A percentile compares a stretch with the other conserved stretches of the same genome.
phyloP scores from a whole-genome alignment of 64 coral and sea anemone species.

The Pachyseris speciosa region DNA sequence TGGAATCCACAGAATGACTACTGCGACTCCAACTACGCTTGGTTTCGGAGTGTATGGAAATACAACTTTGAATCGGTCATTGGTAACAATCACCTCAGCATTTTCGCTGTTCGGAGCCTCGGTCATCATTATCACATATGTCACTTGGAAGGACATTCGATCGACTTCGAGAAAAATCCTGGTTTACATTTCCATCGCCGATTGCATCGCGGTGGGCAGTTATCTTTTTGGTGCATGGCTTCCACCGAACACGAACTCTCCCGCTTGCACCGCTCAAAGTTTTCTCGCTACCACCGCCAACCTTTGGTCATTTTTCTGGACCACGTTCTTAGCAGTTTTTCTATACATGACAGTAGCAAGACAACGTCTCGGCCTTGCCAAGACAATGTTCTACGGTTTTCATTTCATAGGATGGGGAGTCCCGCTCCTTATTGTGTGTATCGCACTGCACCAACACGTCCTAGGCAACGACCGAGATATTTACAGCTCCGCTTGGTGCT shows the following conservation, averaged over 20 bases:
- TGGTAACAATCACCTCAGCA: slow-evolving; percentile 26
- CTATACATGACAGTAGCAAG: slow-evolving; percentile 62
- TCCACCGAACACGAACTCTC: neutral
- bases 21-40: neutral
- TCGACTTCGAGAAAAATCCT: slow-evolving; percentile 72
- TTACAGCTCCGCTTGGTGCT: slow-evolving; percentile 81
- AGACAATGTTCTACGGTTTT: slow-evolving; percentile 61
- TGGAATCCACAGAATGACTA: neutral
- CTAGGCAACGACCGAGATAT: slow-evolving; percentile 64
- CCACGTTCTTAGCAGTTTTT: slow-evolving; percentile 76
- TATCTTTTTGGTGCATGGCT: slow-evolving; percentile 47
- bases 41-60: neutral
- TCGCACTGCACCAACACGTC: slow-evolving; percentile 17
- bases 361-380: slow-evolving; percentile 46
- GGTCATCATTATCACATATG: slow-evolving; percentile 74
- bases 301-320: slow-evolving; percentile 93
- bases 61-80: neutral
- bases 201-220: slow-evolving; percentile 68
- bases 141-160: slow-evolving; percentile 82
- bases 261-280: slow-evolving; percentile 63
- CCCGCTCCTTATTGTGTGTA: slow-evolving; percentile 40
- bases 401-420: slow-evolving; percentile 76
- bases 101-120: slow-evolving; percentile 76
- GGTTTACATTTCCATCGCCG: slow-evolving; percentile 86
- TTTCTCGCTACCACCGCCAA: slow-evolving; percentile 74